phyloP scores from a whole-genome alignment of 1,140 invertebrate species.

The Mylabris phalerata region DNA sequence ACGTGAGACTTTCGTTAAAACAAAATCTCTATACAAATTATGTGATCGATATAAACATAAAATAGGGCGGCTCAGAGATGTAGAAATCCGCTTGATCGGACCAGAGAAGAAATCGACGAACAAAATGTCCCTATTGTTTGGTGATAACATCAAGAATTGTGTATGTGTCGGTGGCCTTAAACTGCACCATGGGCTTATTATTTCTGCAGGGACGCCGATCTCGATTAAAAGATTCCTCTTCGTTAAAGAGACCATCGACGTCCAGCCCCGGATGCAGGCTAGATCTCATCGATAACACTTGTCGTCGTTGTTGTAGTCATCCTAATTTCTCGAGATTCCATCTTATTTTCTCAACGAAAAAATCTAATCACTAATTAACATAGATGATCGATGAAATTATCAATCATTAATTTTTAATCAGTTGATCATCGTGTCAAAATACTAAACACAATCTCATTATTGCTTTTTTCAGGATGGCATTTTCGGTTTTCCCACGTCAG shows the following conservation, averaged over 20 bases:
- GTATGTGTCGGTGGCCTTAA: constrained; percentile 21
- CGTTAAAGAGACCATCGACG: constrained; percentile 30
- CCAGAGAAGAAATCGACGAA: constrained; percentile 13
- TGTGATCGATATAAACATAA: no score
- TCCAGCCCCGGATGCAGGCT: constrained; percentile 23
- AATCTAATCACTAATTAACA: no score
- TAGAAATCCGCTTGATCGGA: constrained; percentile 5
- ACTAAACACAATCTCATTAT: neutral
- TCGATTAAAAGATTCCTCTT: constrained; percentile 30
- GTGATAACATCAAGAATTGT: constrained; percentile 20
- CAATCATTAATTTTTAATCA: no score
- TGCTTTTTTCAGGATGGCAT: neutral
- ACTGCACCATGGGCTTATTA: constrained; percentile 28
- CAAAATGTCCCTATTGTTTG: constrained; percentile 27
- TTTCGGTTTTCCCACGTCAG: constrained; percentile 3
- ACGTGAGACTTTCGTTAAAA: neutral
- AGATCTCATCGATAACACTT: constrained; percentile 24
- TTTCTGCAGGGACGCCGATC: constrained; percentile 23
- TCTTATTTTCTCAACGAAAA: no score
- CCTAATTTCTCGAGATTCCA: no score
- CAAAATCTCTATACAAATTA: neutral
- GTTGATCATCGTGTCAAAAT: no score
- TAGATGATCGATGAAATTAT: no score
- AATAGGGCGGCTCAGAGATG: no score
- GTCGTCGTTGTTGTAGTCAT: no score